phyloP scores from a whole-genome alignment of 2,888 invertebrate genomes.

The Shargacucullia verbasci region DNA sequence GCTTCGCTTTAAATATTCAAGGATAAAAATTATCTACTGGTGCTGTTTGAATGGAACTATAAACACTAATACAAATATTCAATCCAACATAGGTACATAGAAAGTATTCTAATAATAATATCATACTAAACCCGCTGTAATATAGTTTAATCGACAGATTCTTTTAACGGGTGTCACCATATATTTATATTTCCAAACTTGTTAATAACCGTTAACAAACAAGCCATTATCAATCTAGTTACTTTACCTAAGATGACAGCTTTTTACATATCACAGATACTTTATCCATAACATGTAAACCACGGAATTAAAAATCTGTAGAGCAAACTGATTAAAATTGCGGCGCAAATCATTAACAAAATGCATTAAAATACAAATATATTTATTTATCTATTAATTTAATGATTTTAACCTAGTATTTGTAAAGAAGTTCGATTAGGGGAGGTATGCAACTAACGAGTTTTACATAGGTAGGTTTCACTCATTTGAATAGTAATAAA shows the following conservation, averaged over 20 bases:
- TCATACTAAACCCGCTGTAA: conserved; percentile 34
- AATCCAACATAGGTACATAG: conserved; percentile 16
- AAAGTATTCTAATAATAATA: conserved; percentile 44
- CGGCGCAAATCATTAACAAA: conserved; percentile 53
- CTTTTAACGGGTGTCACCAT: conserved; percentile 17
- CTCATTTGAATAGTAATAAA: conserved; percentile 44
- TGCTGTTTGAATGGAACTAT: conserved; percentile 30
- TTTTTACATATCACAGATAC: conserved; percentile 14
- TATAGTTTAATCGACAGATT: conserved; percentile 46
- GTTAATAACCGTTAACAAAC: conserved; percentile 4
- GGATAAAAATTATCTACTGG: conserved; percentile 25
- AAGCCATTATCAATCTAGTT: conserved; percentile 14
- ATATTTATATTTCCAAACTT: conserved; percentile 30
- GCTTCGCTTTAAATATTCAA: conserved; percentile 9
- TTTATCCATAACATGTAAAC: conserved; percentile 8
- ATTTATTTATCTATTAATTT: conserved; percentile 66
- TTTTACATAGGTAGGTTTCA: conserved; percentile 33
- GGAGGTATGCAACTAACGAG: conserved; percentile 41
- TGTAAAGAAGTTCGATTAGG: conserved; percentile 49
- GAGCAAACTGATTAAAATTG: conserved; percentile 44
- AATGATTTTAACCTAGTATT: conserved; percentile 56
- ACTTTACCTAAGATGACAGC: conserved; percentile 19
- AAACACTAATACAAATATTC: conserved; percentile 31
- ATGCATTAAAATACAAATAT: conserved; percentile 60
- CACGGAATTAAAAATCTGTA: conserved; percentile 38